Percentiles rank a stretch among this genome's conserved stretches.
These are phyloP conservation scores for Agriopis marginaria DNA, from an alignment of 2,888 invertebrate species.

Conservation along the genomic window DNA sequence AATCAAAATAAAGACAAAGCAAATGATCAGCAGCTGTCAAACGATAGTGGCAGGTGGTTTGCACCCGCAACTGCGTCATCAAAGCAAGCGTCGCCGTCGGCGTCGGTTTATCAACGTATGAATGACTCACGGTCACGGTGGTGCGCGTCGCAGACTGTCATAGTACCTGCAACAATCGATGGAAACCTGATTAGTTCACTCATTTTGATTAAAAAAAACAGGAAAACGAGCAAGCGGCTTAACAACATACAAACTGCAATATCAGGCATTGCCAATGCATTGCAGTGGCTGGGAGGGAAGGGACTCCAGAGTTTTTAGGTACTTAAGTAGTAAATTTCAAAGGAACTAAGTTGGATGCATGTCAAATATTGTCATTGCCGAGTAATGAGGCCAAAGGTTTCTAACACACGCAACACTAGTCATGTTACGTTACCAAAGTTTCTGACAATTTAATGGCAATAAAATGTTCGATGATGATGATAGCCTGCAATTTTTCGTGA, in stretches of 20 bases:
- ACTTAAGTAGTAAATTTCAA: neutral
- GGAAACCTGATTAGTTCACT: constrained; percentile 55
- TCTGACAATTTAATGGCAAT: neutral
- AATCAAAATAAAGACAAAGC: constrained; percentile 9
- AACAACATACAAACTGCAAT: neutral
- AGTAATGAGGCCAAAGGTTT: neutral
- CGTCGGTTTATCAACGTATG: constrained; percentile 56
- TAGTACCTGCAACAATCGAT: constrained; percentile 78
- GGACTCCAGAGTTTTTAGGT: neutral
- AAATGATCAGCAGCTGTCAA: constrained; percentile 9
- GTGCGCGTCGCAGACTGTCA: constrained; percentile 74
- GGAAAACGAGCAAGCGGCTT: neutral
- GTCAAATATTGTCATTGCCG: neutral
- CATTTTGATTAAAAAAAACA: neutral
- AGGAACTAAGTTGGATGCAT: neutral
- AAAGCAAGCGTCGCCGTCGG: constrained; percentile 49
- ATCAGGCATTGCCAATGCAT: neutral
- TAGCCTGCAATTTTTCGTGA: neutral
- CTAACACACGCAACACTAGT: neutral
- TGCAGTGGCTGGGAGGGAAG: neutral
- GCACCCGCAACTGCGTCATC: constrained; percentile 57
- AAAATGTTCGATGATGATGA: neutral
- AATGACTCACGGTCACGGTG: constrained; percentile 77
- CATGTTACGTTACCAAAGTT: neutral
- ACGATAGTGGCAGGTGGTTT: constrained; percentile 32